Evolutionary conservation across 2,113 vertebrate species (phyloP).

Genomic region (Morphnarchus princeps): DNA sequence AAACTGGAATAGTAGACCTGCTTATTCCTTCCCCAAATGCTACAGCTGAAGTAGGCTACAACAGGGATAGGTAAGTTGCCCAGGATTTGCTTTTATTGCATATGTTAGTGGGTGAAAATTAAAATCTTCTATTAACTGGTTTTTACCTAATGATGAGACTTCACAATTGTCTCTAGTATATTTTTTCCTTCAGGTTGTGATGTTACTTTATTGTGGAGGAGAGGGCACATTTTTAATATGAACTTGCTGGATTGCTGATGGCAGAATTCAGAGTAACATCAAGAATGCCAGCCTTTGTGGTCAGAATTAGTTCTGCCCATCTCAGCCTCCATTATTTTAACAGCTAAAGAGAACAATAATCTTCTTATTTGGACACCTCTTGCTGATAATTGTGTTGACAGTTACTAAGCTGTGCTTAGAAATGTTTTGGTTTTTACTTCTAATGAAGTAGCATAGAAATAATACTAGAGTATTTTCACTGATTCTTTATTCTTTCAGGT

Average conservation of each 20-base stretch:
- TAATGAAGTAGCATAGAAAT: not conserved
- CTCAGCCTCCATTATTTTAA: not conserved
- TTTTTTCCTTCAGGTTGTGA: not conserved
- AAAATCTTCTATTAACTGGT: not conserved
- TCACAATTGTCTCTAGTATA: not conserved
- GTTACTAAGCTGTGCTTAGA: not conserved
- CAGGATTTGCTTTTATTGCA: not conserved
- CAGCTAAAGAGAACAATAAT: not conserved
- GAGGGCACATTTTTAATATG: not conserved
- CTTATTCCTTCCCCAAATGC: constrained; percentile 87
- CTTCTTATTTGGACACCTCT: not conserved
- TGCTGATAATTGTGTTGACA: not conserved
- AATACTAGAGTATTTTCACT: not conserved
- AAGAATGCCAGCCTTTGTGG: not conserved
- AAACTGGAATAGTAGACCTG: constrained; percentile 83
- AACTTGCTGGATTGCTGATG: not conserved
- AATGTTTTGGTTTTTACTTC: not conserved
- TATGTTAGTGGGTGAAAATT: not conserved
- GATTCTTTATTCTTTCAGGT: constrained; percentile 61
- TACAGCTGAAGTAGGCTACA: constrained; percentile 86
- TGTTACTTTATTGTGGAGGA: not conserved
- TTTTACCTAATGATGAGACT: not conserved
- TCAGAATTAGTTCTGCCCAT: not conserved
- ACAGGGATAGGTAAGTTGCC: constrained; percentile 80
- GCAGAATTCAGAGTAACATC: not conserved